Percentiles rank a stretch among this genome's conserved stretches.
Evolutionary conservation across 2,113 vertebrate genomes (phyloP).

Genomic region (Python bivittatus): DNA sequence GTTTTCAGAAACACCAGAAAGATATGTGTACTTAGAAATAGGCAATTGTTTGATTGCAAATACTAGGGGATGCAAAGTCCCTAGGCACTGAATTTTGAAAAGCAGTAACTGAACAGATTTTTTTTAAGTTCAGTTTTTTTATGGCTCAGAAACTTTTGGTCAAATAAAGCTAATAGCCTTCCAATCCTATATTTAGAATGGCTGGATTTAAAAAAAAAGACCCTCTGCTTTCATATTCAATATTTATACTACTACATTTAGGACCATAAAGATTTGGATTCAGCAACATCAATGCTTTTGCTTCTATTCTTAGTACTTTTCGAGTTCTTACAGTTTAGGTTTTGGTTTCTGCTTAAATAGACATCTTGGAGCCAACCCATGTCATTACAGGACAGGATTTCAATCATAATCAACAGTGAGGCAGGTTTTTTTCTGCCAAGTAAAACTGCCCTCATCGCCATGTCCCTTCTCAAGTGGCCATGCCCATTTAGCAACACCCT

Average conservation of each 20-base stretch:
- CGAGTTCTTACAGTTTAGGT: not conserved
- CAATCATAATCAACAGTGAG: not conserved
- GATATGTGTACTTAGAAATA: not conserved
- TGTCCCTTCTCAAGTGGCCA: not conserved
- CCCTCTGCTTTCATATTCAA: not conserved
- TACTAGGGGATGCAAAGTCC: not conserved
- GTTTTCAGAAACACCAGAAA: not conserved
- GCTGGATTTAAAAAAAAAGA: not conserved
- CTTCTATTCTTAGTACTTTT: not conserved
- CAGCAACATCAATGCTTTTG: not conserved
- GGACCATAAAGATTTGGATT: not conserved
- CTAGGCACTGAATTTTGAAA: not conserved
- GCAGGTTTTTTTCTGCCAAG: not conserved
- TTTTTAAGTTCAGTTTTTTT: not conserved
- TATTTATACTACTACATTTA: not conserved
- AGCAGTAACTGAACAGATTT: not conserved
- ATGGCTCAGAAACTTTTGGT: not conserved
- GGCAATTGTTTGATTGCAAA: not conserved
- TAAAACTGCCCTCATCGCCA: not conserved
- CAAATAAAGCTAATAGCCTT: not conserved
- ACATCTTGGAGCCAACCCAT: not conserved
- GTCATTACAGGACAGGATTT: not conserved
- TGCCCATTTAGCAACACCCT: not conserved
- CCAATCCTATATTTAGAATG: not conserved
- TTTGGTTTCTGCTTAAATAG: not conserved